phyloP scores from a whole-genome alignment of 2,797 vertebrate species.

The Thaleichthys pacificus region DNA sequence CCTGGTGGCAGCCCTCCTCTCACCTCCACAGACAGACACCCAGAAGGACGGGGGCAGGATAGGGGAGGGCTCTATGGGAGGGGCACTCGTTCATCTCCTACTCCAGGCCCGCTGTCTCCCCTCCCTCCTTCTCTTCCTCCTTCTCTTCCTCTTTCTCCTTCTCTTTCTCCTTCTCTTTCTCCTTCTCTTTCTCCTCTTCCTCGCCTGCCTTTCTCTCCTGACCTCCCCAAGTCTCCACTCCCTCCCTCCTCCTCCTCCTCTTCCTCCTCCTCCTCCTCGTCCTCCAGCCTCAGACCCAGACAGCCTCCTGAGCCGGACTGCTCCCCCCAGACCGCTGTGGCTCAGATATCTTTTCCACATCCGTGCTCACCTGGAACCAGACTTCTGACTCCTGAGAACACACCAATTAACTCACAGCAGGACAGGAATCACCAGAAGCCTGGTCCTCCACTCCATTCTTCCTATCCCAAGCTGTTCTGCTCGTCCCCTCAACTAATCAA shows the following conservation, averaged over 20 bases:
- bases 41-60: slow-evolving; percentile 22
- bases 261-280: not conserved
- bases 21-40: slow-evolving; percentile 23
- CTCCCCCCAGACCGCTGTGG: not conserved
- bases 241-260: slow-evolving; percentile 13
- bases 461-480: not conserved
- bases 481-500: not conserved
- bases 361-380: slow-evolving; percentile 16
- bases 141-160: not conserved
- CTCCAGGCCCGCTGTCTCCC: not conserved
- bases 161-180: not conserved
- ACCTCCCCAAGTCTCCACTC: slow-evolving; percentile 9
- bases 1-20: slow-evolving; percentile 26
- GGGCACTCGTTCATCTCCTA: slow-evolving; percentile 38
- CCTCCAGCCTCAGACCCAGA: not conserved
- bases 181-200: not conserved
- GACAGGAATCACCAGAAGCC: not conserved
- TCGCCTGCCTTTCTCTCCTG: not conserved
- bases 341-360: no score
- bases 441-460: not conserved
- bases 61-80: slow-evolving; percentile 30
- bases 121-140: not conserved
- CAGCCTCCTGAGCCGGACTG: not conserved
- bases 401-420: slow-evolving; percentile 12
- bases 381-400: slow-evolving; percentile 36